phyloP scores from a whole-genome alignment of 2,113 vertebrate genomes.

The Colius striatus region DNA sequence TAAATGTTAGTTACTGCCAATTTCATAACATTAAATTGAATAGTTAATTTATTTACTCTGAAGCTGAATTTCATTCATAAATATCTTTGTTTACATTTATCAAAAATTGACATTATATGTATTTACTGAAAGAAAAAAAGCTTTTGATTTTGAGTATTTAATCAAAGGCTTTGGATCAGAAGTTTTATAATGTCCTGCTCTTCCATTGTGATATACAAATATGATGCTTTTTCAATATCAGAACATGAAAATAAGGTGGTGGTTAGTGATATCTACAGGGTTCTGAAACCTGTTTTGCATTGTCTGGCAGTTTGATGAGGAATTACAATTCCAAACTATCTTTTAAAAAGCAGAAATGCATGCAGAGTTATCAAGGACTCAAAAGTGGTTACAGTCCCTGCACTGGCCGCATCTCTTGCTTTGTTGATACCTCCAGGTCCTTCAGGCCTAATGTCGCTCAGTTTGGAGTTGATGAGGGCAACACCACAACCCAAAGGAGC shows the following conservation, averaged over 20 bases:
- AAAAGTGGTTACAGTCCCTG: background rate
- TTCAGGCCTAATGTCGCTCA: background rate
- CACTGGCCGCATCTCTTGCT: background rate
- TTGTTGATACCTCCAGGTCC: accelerated
- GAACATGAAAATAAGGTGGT: background rate
- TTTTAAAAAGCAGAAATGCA: background rate
- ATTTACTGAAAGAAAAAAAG: background rate
- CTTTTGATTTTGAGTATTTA: background rate
- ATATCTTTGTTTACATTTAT: background rate
- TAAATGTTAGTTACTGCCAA: background rate
- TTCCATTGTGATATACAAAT: background rate
- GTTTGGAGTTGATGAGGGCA: background rate
- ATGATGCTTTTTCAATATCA: accelerated
- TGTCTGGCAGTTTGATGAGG: background rate
- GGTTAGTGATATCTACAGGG: background rate
- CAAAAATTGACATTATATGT: background rate
- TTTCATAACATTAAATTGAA: background rate
- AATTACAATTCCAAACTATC: background rate
- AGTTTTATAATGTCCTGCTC: background rate
- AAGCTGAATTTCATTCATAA: background rate
- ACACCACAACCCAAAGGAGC: background rate
- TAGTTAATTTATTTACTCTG: background rate
- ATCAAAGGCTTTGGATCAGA: background rate
- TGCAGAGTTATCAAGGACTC: background rate
- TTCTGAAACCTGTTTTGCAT: background rate